A percentile compares a stretch with the other conserved stretches of the same genome.
Evolutionary conservation across 2,797 vertebrate species (phyloP).

Genomic region (Thamnophis elegans): DNA sequence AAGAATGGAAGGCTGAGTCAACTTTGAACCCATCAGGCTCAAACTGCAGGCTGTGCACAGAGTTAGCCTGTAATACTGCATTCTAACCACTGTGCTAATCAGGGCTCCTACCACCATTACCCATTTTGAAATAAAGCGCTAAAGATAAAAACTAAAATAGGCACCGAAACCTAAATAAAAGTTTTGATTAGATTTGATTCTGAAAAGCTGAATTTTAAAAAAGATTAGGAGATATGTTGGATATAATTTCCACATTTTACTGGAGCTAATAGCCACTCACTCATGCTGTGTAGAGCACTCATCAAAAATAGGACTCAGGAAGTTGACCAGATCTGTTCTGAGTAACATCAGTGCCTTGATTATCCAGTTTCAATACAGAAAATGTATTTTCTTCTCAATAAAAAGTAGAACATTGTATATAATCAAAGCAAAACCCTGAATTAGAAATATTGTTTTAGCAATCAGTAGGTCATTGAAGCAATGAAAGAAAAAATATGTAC

Average conservation of each 20-base stretch:
- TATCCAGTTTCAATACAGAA: neutral
- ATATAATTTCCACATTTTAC: neutral
- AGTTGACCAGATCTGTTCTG: no score
- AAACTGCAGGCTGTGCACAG: neutral
- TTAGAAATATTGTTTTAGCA: neutral
- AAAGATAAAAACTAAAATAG: neutral
- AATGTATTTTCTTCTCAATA: neutral
- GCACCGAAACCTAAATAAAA: neutral
- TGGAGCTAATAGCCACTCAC: neutral
- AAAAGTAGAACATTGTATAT: neutral
- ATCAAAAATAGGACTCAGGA: neutral
- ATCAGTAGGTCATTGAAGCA: neutral
- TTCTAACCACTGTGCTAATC: neutral
- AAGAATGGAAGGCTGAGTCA: neutral
- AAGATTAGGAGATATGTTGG: neutral
- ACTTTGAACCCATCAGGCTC: neutral
- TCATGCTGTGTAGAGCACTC: neutral
- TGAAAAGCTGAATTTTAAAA: neutral
- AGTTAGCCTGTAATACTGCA: neutral
- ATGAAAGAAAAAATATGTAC: neutral
- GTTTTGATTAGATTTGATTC: neutral
- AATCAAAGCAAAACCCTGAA: neutral
- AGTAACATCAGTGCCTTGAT: neutral
- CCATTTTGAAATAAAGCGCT: neutral
- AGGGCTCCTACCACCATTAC: neutral